Conservation (phyloP, 2,888 invertebrate species). For the Orthonevra nobilis region DNA sequence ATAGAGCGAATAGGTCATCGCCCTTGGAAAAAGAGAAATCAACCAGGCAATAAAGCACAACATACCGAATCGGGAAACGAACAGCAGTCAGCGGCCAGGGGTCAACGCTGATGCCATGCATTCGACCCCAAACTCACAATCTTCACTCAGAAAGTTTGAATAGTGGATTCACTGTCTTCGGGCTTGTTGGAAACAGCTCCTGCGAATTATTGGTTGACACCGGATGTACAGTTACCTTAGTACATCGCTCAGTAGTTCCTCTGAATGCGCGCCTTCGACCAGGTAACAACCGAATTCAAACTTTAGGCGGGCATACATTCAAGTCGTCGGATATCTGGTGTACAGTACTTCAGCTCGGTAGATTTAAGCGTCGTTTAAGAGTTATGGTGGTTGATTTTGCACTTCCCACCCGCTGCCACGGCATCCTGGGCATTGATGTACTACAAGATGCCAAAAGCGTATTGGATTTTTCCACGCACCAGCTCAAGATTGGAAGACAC, state of each 20-base stretch:
- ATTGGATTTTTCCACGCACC: background rate
- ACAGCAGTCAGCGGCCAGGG: background rate
- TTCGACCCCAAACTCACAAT: background rate
- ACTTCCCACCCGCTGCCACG: conserved; percentile 1
- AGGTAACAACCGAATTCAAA: background rate
- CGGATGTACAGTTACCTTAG: background rate
- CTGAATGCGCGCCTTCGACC: background rate
- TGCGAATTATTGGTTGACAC: conserved; percentile 6
- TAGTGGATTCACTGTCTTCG: background rate
- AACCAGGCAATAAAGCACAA: background rate
- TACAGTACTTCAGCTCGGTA: background rate
- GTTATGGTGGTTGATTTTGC: conserved; percentile 1
- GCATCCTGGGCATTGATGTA: conserved; percentile 5
- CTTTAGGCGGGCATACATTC: background rate
- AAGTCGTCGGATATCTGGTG: background rate
- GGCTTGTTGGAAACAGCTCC: background rate
- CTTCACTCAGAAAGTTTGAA: background rate
- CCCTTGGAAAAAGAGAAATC: too few species aligned
- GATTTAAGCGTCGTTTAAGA: background rate
- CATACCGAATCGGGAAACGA: background rate
- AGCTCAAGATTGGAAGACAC: background rate
- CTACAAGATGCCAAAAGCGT: background rate
- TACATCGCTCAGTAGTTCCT: background rate
- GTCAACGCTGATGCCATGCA: conserved; percentile 1
- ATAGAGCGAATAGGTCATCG: too few species aligned